Percentiles rank a stretch among this genome's conserved stretches.
Evolutionary conservation across 2,113 vertebrate species (phyloP).

Genomic region (Laticauda colubrina): DNA sequence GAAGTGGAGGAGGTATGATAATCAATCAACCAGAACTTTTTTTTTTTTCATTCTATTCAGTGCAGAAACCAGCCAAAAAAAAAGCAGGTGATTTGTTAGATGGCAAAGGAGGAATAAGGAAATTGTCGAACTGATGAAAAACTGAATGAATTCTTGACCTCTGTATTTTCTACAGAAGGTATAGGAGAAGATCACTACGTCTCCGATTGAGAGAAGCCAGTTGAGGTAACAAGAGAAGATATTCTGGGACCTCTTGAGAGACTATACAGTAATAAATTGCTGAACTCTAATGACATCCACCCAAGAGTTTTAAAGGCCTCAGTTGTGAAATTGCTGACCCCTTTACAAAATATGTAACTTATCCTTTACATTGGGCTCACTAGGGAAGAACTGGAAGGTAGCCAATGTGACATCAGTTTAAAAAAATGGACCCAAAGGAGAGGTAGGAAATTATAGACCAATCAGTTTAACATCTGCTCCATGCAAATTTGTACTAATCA

Average conservation of each 20-base stretch:
- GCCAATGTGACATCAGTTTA: background rate
- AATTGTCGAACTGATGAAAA: background rate
- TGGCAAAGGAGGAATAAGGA: background rate
- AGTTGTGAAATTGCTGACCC: background rate
- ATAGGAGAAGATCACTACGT: background rate
- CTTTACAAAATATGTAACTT: background rate
- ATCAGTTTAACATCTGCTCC: background rate
- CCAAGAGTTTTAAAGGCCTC: background rate
- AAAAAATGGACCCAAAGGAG: background rate
- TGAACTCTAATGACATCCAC: background rate
- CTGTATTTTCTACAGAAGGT: background rate
- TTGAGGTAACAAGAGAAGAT: background rate
- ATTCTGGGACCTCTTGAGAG: background rate
- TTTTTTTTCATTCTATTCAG: background rate
- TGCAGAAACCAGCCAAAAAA: background rate
- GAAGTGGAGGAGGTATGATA: background rate
- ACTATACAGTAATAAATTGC: background rate
- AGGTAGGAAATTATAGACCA: background rate
- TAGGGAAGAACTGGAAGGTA: background rate
- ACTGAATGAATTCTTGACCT: background rate
- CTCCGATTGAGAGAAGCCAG: background rate
- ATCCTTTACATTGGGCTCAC: background rate
- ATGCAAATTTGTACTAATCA: background rate
- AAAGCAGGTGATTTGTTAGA: background rate
- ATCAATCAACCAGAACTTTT: background rate